phyloP scores from a whole-genome alignment of 1,140 invertebrate genomes.

The Ooceraea biroi region DNA sequence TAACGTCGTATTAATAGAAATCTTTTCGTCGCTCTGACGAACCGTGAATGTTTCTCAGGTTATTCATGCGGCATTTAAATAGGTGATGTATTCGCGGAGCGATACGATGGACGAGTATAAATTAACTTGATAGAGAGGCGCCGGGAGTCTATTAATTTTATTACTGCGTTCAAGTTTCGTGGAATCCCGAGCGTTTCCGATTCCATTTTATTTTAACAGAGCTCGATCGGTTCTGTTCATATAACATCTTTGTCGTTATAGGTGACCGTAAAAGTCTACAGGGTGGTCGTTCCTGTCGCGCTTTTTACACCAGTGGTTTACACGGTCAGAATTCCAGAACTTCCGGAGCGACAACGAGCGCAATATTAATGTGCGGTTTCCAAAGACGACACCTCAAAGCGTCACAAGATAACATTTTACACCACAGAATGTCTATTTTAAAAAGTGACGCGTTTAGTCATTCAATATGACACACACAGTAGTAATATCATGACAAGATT shows the following conservation, averaged over 20 bases:
- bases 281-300: conserved; percentile 61
- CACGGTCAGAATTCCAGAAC: conserved; percentile 50
- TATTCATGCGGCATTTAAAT: conserved; percentile 35
- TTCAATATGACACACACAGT: background rate
- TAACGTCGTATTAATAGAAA: background rate
- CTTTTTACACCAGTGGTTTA: conserved; percentile 60
- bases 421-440: conserved; percentile 20
- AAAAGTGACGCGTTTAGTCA: conserved; percentile 37
- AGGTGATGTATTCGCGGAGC: background rate
- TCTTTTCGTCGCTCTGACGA: background rate
- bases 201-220: background rate
- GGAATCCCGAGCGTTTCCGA: conserved; percentile 32
- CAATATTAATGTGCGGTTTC: conserved; percentile 60
- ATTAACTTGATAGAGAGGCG: conserved; percentile 26
- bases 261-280: conserved; percentile 10
- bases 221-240: conserved; percentile 25
- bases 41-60: background rate
- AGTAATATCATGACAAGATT: background rate
- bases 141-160: conserved; percentile 46
- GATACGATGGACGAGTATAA: conserved; percentile 23
- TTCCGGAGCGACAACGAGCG: conserved; percentile 56
- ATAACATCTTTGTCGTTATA: conserved; percentile 25
- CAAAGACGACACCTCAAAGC: conserved; percentile 2
- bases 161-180: conserved; percentile 2
- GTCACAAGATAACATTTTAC: conserved; percentile 1